A percentile compares a stretch with the other conserved stretches of the same genome.
Evolutionary conservation across 53 echinoderm and acorn worm genomes (phyloP).

Genomic region (Paracentrotus lividus): DNA sequence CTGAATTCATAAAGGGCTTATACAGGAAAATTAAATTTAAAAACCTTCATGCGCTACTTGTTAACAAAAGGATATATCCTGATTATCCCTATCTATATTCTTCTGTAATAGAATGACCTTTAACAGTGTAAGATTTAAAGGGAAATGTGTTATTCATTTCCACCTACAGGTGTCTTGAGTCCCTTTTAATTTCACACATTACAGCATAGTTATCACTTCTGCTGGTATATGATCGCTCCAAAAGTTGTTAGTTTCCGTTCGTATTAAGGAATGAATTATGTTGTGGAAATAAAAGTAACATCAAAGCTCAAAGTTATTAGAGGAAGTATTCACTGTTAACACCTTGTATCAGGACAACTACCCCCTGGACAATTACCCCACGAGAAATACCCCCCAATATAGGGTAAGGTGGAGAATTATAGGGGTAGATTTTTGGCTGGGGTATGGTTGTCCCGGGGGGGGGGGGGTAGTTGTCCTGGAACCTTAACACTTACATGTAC

Average conservation of each 20-base stretch:
- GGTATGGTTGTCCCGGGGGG: too few relatives aligned
- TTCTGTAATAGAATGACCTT: neutral
- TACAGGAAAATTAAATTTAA: conserved; percentile 31
- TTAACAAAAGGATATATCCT: neutral
- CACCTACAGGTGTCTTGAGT: neutral
- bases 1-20: neutral
- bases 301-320: neutral
- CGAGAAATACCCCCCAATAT: too few relatives aligned
- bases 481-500: too few relatives aligned
- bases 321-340: neutral
- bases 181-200: neutral
- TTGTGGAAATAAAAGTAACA: neutral
- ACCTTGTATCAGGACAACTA: conserved; percentile 1
- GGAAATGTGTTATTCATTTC: neutral
- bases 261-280: neutral
- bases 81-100: neutral
- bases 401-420: too few relatives aligned
- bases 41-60: neutral
- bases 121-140: neutral
- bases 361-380: too few relatives aligned
- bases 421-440: too few relatives aligned
- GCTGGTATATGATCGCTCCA: neutral
- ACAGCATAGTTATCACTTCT: neutral
- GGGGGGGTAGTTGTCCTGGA: too few relatives aligned
- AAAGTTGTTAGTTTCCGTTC: neutral